Base-by-base conservation (phyloP, 1,140 invertebrate genomes). In the fruit fly (Drosophila melanogaster) region DNA sequence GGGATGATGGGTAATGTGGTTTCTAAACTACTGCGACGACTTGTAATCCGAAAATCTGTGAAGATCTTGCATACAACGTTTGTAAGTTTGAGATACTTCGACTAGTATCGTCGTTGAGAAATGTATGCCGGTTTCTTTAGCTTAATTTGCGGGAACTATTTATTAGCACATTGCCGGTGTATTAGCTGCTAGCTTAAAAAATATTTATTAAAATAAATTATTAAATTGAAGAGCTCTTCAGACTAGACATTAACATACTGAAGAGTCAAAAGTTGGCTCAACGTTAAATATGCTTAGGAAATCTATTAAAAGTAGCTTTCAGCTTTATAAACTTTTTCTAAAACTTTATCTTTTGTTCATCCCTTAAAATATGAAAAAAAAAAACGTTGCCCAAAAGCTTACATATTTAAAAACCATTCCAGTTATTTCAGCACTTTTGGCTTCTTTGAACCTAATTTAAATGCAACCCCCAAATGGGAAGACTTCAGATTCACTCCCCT, bases 271-370 rank as follows among this genome's bases (percentile, higher is more conserved):
- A 24, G 14, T 37, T 51, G 12, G 8, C 11, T 3, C 24, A 10
- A 24, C 12, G n/a, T 24, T 15, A 26, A 40, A 11, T 17, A 61
- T 35, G 12, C 35, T 56, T 40, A n/a, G 14, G 11, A 41, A 61
- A 58, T 37, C 54, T 61, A 61, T 61, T 61, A 58, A 61, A 61
- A 58, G 58, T 61, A 61, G 59, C 59, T 61, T 61, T 38, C 35
- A 17, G 24, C 17, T 19, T 30, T 58, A 30, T 12, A 41, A 61
- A 58, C 37, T 59, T 61, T 61, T 61, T 61, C 56, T 8, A 7
- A 51, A 51, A 51, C 37, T 15, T 24, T 33, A 17, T 10, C 12
- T 12, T 8, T 24, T 19, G 40, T 66, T 41, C 64, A 66, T 50
- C 64, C 64, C 64, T 30, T 24, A 66, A 49, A 66, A 49, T 26